Evolutionary conservation across 1,140 invertebrate species (phyloP).

Genomic region (Drusus annulatus): DNA sequence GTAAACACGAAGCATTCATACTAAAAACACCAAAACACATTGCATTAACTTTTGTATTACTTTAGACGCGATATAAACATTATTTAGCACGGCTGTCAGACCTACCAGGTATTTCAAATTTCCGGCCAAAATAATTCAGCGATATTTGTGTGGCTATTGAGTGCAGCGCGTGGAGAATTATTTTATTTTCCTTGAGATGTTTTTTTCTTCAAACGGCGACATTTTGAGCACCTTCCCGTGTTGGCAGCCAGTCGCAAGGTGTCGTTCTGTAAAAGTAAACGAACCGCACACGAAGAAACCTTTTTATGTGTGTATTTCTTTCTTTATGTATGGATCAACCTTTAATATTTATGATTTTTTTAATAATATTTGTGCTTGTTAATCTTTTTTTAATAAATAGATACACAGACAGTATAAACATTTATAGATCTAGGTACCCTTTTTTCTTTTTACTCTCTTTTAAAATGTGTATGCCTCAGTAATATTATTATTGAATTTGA

Average conservation of each 20-base stretch:
- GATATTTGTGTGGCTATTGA: constrained; percentile 40
- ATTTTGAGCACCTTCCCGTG: constrained; percentile 10
- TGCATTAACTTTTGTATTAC: background rate
- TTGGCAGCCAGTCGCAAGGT: constrained; percentile 19
- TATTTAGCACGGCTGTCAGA: constrained; percentile 15
- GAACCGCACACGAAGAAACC: background rate
- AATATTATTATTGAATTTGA: no score
- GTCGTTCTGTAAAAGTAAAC: background rate
- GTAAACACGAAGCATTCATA: no score
- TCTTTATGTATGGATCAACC: no score
- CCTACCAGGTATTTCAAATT: constrained; percentile 38
- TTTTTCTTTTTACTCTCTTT: no score
- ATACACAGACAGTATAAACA: no score
- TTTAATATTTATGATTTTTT: no score
- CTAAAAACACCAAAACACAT: no score
- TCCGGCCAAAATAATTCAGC: constrained; percentile 32
- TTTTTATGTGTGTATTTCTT: background rate
- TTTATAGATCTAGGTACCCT: no score
- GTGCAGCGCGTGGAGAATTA: constrained; percentile 1
- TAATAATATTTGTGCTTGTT: no score
- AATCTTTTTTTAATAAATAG: no score
- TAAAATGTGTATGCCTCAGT: no score
- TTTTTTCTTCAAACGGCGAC: constrained; percentile 14
- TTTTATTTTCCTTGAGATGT: constrained; percentile 7
- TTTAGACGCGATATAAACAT: background rate